phyloP scores from a whole-genome alignment of 2,888 invertebrate species.

The Odontothrips loti region DNA sequence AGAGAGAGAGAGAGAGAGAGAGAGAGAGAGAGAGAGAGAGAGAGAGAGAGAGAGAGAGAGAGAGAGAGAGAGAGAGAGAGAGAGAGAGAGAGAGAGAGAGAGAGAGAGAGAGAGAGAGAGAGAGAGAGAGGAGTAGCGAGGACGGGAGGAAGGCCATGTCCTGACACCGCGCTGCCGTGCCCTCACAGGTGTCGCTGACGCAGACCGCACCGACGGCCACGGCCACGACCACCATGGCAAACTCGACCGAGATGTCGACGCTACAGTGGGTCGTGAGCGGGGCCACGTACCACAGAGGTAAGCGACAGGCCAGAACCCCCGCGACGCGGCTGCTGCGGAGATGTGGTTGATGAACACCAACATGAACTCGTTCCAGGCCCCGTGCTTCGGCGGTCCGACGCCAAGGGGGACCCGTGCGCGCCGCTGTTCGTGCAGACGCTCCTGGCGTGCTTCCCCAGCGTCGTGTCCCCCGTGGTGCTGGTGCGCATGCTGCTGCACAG shows the following conservation, averaged over 20 bases:
- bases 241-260: slow-evolving; percentile 40
- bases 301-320: too few relatives aligned
- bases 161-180: not conserved
- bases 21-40: too few relatives aligned
- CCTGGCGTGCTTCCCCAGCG: slow-evolving; percentile 49
- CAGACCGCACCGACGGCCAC: not conserved
- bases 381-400: not conserved
- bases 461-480: slow-evolving; percentile 54
- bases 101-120: too few relatives aligned
- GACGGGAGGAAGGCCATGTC: too few relatives aligned
- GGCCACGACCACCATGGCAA: not conserved
- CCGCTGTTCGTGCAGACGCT: slow-evolving; percentile 45
- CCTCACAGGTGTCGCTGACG: not conserved
- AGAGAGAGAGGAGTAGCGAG: too few relatives aligned
- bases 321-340: too few relatives aligned
- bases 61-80: too few relatives aligned
- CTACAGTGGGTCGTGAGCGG: slow-evolving; percentile 44
- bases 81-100: too few relatives aligned
- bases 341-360: too few relatives aligned
- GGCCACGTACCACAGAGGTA: slow-evolving; percentile 29
- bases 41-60: too few relatives aligned
- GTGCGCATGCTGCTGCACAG: slow-evolving; percentile 54
- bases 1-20: too few relatives aligned
- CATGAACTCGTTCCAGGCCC: too few relatives aligned
- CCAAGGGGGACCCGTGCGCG: slow-evolving; percentile 42